Percentiles rank a stretch among this genome's conserved stretches.
phyloP scores from a whole-genome alignment of 2,888 invertebrate species.

The Pristionchus mayeri region DNA sequence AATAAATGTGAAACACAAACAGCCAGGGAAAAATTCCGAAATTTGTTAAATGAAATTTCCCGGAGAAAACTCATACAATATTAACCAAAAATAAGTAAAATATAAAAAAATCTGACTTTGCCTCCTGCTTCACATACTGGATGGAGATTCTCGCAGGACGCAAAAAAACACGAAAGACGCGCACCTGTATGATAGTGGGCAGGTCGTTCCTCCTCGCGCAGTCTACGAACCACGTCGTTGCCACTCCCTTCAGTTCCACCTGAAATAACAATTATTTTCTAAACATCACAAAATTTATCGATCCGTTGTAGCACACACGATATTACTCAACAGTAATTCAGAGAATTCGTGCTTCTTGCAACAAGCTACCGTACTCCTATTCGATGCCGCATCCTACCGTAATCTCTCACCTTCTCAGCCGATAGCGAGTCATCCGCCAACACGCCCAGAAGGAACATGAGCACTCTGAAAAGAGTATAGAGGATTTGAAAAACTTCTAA shows the following conservation, averaged over 20 bases:
- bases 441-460: constrained; percentile 73
- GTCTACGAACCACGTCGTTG: constrained; percentile 85
- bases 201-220: constrained; percentile 85
- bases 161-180: neutral
- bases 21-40: no score
- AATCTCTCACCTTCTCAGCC: constrained; percentile 54
- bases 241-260: constrained; percentile 77
- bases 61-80: no score
- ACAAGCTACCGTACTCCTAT: no score
- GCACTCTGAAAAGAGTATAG: constrained; percentile 63
- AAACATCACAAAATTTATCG: no score
- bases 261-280: no score
- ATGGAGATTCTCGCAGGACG: constrained; percentile 86
- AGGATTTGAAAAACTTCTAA: no score
- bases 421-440: constrained; percentile 71
- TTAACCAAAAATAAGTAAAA: neutral
- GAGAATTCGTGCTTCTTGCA: no score
- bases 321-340: no score
- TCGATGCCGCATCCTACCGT: no score
- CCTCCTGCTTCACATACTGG: constrained; percentile 77
- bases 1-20: neutral
- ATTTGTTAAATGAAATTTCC: neutral
- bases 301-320: no score
- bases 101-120: constrained; percentile 39
- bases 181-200: constrained; percentile 84